Conservation (phyloP, 92 coral and sea anemone genomes). For the Blastomussa wellsi region DNA sequence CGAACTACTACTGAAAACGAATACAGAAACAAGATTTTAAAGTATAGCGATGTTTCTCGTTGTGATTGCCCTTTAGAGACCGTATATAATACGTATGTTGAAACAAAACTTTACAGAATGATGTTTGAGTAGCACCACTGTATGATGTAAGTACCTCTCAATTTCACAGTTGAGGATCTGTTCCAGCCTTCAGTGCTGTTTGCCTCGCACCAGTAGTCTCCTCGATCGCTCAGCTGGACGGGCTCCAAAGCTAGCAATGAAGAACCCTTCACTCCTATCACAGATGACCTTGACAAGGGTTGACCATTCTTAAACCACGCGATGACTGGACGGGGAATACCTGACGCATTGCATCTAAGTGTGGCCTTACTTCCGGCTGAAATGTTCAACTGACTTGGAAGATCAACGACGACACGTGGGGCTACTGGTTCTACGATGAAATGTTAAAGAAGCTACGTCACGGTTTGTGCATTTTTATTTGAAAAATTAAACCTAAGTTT, state of each 20-base stretch:
- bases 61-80: too few species aligned
- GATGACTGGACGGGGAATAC: conserved; percentile 20
- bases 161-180: neutral
- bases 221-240: conserved; percentile 25
- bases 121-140: neutral
- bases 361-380: neutral
- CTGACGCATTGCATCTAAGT: conserved; percentile 7
- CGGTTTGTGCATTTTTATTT: too few species aligned
- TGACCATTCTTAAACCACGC: conserved; percentile 31
- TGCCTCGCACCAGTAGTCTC: conserved; percentile 57
- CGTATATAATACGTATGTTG: too few species aligned
- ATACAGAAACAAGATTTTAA: neutral
- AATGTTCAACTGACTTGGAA: neutral
- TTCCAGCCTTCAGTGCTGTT: conserved; percentile 31
- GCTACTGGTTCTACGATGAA: neutral
- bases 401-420: conserved; percentile 5
- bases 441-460: too few species aligned
- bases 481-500: too few species aligned
- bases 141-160: neutral
- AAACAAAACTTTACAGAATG: too few species aligned
- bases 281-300: neutral
- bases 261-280: neutral
- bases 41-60: too few species aligned
- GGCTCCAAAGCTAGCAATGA: conserved; percentile 22
- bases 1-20: too few species aligned